These are phyloP conservation scores for Chrysolina americana DNA, from an alignment of 2,888 invertebrate genomes.

Conservation along the genomic window DNA sequence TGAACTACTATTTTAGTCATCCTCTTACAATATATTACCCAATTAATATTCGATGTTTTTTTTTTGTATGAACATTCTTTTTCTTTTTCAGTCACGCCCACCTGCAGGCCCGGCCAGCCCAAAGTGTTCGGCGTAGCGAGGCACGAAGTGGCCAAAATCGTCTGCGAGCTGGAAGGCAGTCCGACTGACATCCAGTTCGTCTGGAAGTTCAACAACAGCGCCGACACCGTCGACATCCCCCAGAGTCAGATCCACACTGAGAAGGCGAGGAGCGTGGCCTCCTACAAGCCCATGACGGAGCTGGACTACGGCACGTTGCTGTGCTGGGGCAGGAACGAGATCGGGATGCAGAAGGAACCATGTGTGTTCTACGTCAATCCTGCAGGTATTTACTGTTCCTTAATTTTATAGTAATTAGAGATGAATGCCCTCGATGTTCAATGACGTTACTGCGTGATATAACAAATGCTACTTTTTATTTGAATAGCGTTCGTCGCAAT, in stretches of 20 bases:
- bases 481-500: no score
- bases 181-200: conserved; percentile 79
- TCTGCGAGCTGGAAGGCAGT: conserved; percentile 84
- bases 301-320: conserved; percentile 82
- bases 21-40: neutral
- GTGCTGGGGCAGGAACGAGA: conserved; percentile 83
- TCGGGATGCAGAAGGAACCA: conserved; percentile 80
- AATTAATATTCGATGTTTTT: neutral
- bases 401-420: no score
- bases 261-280: conserved; percentile 76
- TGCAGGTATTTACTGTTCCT: conserved; percentile 72
- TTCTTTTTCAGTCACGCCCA: conserved; percentile 76
- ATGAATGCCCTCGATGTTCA: no score
- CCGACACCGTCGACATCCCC: conserved; percentile 79
- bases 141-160: conserved; percentile 78
- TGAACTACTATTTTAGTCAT: no score
- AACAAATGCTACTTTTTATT: no score
- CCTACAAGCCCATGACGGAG: conserved; percentile 82
- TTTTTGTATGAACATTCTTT: neutral
- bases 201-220: conserved; percentile 85
- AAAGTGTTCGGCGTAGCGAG: conserved; percentile 81
- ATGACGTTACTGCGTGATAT: no score
- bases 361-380: conserved; percentile 83
- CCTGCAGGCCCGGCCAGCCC: conserved; percentile 80
- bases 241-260: conserved; percentile 76